phyloP scores from a whole-genome alignment of 1,140 invertebrate genomes.

The Gonioctena quinquepunctata region DNA sequence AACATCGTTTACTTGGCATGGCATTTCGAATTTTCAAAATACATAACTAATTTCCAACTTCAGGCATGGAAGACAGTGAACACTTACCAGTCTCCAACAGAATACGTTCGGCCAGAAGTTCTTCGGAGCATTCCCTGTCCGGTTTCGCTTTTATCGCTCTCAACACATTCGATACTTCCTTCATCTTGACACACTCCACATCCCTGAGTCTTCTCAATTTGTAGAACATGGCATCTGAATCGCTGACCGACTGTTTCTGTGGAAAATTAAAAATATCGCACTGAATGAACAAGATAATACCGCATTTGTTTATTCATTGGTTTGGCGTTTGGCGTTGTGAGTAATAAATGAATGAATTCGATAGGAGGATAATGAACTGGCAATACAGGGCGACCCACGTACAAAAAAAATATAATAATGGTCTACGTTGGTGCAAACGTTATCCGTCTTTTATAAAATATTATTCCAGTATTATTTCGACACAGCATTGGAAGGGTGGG shows the following conservation, averaged over 20 bases:
- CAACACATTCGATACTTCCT: conserved; percentile 23
- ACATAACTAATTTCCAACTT: too few relatives aligned
- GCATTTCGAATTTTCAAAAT: too few relatives aligned
- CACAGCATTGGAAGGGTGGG: too few relatives aligned
- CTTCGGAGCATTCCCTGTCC: conserved; percentile 16
- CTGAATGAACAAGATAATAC: not conserved
- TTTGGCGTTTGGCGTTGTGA: not conserved
- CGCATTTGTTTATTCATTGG: not conserved
- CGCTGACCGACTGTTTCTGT: not conserved
- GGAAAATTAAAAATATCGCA: not conserved
- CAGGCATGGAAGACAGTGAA: too few relatives aligned
- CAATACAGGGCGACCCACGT: not conserved
- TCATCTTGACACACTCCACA: conserved; percentile 27
- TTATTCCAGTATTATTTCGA: too few relatives aligned
- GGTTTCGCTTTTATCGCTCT: conserved; percentile 14
- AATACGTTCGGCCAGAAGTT: conserved; percentile 24
- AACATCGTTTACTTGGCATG: too few relatives aligned
- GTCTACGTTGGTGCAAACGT: too few relatives aligned
- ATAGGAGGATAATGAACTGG: not conserved
- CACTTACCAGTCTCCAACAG: conserved; percentile 30
- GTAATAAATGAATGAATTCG: not conserved
- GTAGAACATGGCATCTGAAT: conserved; percentile 4
- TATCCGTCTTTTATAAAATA: too few relatives aligned
- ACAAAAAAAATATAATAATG: too few relatives aligned
- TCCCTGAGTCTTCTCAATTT: conserved; percentile 22